A percentile compares a stretch with the other conserved stretches of the same genome.
These are phyloP conservation scores for Hycleus cichorii DNA, from an alignment of 1,140 invertebrate genomes.

Conservation along the genomic window DNA sequence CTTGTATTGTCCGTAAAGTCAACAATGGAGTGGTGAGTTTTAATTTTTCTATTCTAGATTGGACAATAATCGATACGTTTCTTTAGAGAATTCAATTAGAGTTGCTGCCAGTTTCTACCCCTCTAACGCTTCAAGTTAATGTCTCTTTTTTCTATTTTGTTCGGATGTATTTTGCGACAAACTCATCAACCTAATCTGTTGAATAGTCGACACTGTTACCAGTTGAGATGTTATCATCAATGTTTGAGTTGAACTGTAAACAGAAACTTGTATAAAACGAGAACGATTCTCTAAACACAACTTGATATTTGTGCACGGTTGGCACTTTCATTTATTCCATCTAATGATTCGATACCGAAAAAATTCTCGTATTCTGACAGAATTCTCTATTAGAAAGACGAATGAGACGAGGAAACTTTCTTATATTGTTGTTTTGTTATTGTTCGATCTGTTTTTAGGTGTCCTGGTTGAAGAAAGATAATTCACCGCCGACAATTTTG, in stretches of 20 bases:
- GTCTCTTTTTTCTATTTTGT: neutral
- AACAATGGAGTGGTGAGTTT: slow-evolving; percentile 61
- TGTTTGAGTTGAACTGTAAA: no score
- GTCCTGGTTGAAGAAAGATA: slow-evolving; percentile 58
- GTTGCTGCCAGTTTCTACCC: no score
- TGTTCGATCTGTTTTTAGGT: slow-evolving; percentile 44
- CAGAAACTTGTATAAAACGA: no score
- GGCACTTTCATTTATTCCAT: neutral
- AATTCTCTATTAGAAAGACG: neutral
- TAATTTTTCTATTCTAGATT: neutral
- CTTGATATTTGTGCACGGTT: neutral
- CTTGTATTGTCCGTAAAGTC: slow-evolving; percentile 58
- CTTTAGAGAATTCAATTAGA: neutral
- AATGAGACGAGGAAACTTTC: neutral
- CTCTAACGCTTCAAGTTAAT: no score
- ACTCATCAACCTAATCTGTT: neutral
- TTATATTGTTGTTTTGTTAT: neutral
- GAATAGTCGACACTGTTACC: no score
- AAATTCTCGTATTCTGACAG: neutral
- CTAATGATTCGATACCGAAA: neutral
- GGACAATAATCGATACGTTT: neutral
- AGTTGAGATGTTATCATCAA: no score
- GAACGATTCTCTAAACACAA: no score
- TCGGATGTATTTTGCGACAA: neutral
- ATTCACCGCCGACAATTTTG: slow-evolving; percentile 57